These are phyloP conservation scores for Mallotus villosus DNA, from an alignment of 2,797 vertebrate species.

Conservation along the genomic window DNA sequence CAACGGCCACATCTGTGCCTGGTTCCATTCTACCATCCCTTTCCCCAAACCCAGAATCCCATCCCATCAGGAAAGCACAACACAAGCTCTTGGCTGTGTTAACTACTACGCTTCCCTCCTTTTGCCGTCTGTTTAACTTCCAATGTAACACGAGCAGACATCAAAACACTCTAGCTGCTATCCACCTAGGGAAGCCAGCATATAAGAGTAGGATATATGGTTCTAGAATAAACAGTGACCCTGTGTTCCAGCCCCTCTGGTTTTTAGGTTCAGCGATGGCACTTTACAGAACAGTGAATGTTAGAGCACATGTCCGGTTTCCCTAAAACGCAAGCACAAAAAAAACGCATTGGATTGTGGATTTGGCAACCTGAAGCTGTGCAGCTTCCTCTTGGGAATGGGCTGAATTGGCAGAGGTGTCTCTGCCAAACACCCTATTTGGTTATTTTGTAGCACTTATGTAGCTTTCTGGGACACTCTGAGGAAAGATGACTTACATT, in stretches of 20 bases:
- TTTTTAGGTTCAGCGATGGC: not conserved
- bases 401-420: not conserved
- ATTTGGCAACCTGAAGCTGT: too few species aligned
- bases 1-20: conserved; percentile 50
- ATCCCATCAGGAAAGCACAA: conserved; percentile 54
- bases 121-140: too few species aligned
- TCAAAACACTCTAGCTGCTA: not conserved
- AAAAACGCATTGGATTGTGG: not conserved
- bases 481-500: not conserved
- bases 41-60: conserved; percentile 8
- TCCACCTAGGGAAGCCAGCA: not conserved
- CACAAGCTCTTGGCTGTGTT: not conserved
- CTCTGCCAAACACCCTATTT: not conserved
- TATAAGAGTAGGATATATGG: too few species aligned
- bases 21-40: conserved; percentile 32
- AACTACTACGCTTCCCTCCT: too few species aligned
- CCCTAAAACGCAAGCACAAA: not conserved
- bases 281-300: not conserved
- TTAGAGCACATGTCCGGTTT: not conserved
- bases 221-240: too few species aligned
- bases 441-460: not conserved
- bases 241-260: not conserved
- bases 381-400: not conserved
- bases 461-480: not conserved
- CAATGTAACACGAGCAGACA: not conserved